These are phyloP conservation scores for Madoqua kirkii DNA, from an alignment of 2,113 vertebrate species.

Conservation along the genomic window DNA sequence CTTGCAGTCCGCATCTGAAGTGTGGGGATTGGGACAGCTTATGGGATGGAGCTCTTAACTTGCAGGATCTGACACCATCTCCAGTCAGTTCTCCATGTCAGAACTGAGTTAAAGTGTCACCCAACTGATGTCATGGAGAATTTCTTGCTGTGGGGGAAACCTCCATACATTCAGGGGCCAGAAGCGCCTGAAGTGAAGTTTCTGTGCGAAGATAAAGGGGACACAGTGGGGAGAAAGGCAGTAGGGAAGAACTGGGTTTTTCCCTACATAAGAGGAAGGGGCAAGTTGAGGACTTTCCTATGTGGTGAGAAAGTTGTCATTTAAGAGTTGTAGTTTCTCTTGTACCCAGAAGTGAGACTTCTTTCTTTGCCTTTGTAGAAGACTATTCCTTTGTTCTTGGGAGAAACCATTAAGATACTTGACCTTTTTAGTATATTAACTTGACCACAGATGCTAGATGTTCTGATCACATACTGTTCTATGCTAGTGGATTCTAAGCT, in stretches of 20 bases:
- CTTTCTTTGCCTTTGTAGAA: not conserved
- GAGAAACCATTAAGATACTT: not conserved
- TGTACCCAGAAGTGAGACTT: not conserved
- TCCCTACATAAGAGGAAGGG: not conserved
- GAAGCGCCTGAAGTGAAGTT: not conserved
- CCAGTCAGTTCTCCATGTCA: too few relatives aligned
- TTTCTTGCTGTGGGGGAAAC: not conserved
- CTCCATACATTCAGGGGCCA: not conserved
- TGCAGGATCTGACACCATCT: not conserved
- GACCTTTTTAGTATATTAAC: not conserved
- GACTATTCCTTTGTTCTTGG: not conserved
- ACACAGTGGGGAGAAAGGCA: not conserved
- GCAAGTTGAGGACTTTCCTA: not conserved
- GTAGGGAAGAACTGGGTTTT: not conserved
- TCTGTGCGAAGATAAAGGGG: not conserved
- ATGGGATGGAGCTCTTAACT: not conserved
- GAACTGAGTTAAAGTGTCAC: not conserved
- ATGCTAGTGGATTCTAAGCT: not conserved
- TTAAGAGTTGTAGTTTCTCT: not conserved
- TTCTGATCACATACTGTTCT: not conserved
- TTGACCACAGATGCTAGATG: not conserved
- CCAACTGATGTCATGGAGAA: not conserved
- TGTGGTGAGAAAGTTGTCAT: not conserved
- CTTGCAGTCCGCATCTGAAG: not conserved
- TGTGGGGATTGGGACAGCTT: not conserved